These are phyloP conservation scores for Ypsolopha sequella DNA, from an alignment of 2,888 invertebrate species.

Conservation along the genomic window DNA sequence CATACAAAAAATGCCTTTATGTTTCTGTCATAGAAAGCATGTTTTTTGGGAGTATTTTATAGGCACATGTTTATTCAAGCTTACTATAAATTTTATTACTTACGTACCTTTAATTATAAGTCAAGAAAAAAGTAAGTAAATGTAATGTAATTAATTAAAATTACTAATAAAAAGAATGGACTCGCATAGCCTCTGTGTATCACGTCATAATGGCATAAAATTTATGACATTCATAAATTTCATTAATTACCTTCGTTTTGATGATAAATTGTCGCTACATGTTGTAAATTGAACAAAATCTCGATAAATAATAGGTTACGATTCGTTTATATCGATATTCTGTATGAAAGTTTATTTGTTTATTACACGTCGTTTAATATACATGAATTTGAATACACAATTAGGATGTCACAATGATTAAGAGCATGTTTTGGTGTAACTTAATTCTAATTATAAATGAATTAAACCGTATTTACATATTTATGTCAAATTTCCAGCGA, in stretches of 20 bases:
- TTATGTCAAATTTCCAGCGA: no score
- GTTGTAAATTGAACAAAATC: slow-evolving; percentile 47
- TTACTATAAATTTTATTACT: background rate
- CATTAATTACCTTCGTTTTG: slow-evolving; percentile 50
- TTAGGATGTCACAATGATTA: no score
- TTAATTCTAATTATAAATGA: no score
- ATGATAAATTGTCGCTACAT: slow-evolving; percentile 49
- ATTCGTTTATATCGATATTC: background rate
- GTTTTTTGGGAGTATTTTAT: no score
- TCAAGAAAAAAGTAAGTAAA: background rate
- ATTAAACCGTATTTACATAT: no score
- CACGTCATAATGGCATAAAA: slow-evolving; percentile 42
- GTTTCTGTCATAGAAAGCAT: no score
- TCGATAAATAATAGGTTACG: slow-evolving; percentile 29
- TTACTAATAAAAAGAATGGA: slow-evolving; percentile 24
- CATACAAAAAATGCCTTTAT: no score
- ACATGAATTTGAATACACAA: no score
- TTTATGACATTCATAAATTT: slow-evolving; percentile 58
- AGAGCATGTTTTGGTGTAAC: no score
- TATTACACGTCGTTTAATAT: background rate
- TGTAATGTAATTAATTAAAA: background rate
- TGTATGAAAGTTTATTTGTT: background rate
- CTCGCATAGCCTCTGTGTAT: slow-evolving; percentile 31
- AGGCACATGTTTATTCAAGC: background rate
- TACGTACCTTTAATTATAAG: background rate